Evolutionary conservation across 2,888 invertebrate genomes (phyloP).

Genomic region (Rhingia rostrata): DNA sequence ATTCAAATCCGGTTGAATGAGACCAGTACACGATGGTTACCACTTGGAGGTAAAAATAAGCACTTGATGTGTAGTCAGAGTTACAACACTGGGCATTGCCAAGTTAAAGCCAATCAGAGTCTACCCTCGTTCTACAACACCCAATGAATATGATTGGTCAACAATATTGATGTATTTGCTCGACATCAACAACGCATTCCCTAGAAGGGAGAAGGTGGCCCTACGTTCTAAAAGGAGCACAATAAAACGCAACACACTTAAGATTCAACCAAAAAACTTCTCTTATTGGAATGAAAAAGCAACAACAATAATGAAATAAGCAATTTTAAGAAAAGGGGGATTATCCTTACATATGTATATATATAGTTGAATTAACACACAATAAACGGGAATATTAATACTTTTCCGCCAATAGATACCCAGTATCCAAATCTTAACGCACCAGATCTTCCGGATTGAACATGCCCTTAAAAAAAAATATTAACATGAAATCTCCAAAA

Average conservation of each 20-base stretch:
- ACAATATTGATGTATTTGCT: too few species aligned
- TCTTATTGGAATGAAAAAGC: constrained; percentile 70
- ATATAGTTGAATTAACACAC: constrained; percentile 35
- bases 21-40: too few species aligned
- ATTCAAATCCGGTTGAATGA: too few species aligned
- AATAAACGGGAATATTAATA: constrained; percentile 62
- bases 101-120: too few species aligned
- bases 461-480: constrained; percentile 87
- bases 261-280: constrained; percentile 38
- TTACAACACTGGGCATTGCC: too few species aligned
- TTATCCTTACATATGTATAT: constrained; percentile 10
- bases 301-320: constrained; percentile 45
- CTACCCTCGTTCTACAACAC: too few species aligned
- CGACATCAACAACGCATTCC: too few species aligned
- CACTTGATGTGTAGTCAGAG: too few species aligned
- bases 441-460: constrained; percentile 93
- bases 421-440: constrained; percentile 76
- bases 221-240: neutral
- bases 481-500: constrained; percentile 1
- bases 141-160: too few species aligned
- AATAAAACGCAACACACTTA: constrained; percentile 6
- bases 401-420: constrained; percentile 50
- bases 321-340: constrained; percentile 40
- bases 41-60: too few species aligned
- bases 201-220: neutral